Percentiles rank a stretch among this genome's conserved stretches.
Conservation (phyloP, 2,888 invertebrate genomes). For the Drosophila diplacantha region DNA sequence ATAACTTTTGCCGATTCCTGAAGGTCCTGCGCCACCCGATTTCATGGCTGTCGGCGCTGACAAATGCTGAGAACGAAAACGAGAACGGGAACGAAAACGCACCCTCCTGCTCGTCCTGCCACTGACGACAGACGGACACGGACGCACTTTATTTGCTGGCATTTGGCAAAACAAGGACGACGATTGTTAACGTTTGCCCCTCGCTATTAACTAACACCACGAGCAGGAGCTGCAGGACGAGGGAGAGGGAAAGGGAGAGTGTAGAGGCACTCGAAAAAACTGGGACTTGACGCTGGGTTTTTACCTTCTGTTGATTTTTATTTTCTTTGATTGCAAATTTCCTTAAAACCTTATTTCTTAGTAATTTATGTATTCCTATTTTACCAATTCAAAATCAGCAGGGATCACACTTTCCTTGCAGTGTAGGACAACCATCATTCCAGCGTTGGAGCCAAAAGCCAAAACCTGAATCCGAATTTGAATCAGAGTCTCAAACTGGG, state of each 20-base stretch:
- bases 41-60: slow-evolving; percentile 36
- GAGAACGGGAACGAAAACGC: not conserved
- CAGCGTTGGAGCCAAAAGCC: not conserved
- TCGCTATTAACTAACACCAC: slow-evolving; percentile 39
- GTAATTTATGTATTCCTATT: not conserved
- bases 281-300: too few relatives aligned
- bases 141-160: slow-evolving; percentile 45
- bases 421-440: not conserved
- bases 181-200: slow-evolving; percentile 35
- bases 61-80: slow-evolving; percentile 36
- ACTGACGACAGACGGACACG: not conserved
- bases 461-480: slow-evolving; percentile 17
- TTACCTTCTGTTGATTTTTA: not conserved
- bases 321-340: not conserved
- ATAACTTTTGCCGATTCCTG: slow-evolving; percentile 26
- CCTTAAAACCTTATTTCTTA: not conserved
- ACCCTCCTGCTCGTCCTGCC: not conserved
- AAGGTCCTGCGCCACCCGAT: slow-evolving; percentile 12
- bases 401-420: not conserved
- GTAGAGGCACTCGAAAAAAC: not conserved
- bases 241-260: not conserved
- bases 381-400: not conserved
- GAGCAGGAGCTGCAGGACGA: slow-evolving; percentile 2
- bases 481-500: slow-evolving; percentile 17
- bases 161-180: slow-evolving; percentile 32